Evolutionary conservation across 2,888 invertebrate genomes (phyloP), one percentile per base, ranked within the genome.

Genomic region (Ormia ochracea): DNA sequence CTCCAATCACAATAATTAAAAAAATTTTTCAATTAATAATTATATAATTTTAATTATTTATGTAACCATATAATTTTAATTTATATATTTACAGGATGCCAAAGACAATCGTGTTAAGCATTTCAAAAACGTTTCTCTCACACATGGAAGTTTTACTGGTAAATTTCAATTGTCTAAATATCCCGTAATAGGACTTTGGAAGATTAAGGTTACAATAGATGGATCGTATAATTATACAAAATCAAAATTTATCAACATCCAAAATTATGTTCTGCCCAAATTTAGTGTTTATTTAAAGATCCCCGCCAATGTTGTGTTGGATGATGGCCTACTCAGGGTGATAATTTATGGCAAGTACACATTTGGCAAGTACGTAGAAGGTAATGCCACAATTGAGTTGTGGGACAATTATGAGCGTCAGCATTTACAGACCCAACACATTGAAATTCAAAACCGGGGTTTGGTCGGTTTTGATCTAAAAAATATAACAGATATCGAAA

Each of bases 241-340:
- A 77, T 59, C 73, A 4, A 77, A 77, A 31, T 0, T 0, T 12
- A 87, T 89, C 45, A 92, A 94, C 86, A 95, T 98, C 10, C 96
- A 96, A 12, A 95, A 96, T 89, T 97, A 96, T 87, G 94, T 98
- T 61, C 90, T 96, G 81, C 98, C 98, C 0, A 97, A 97, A 87
- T 98, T 98, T 89, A 94, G 97, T 86, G 96, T 98, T 78, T 92
- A 93, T 36, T 93, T 98, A 77, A 93, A 95, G 82, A 92, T 96
- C 41, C 95, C 96, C 0, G 92, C 94, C 65, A 96, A 96, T 88
- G 92, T 94, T 6, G 94, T 96, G 1, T 94, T 96, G 87, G 93
- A 93, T 81, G 96, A 97, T 72, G 94, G 94, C 50, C 92, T 93
- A 81, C 92, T 98, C 58, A 92, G 92, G 17, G 70, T 56, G 2